Base-by-base conservation (phyloP, 2,888 invertebrate species). In the Trimorus sp. region DNA sequence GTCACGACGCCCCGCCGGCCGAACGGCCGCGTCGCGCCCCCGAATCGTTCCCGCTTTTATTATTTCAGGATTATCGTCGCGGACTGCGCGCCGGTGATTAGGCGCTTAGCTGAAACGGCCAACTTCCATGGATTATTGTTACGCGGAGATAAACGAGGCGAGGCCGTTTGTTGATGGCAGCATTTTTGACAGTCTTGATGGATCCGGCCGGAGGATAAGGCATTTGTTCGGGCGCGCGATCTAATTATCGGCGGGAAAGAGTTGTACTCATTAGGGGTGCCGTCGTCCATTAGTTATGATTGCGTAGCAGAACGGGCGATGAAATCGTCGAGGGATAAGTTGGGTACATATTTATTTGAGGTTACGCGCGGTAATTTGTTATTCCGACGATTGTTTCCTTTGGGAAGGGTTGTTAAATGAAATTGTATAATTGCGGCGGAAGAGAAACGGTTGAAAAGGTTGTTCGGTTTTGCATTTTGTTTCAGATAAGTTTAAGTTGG, bases 1-100 rank as follows among this genome's bases (percentile, higher is more conserved):
- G 89, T 91, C 90, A 91, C 89, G 89, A 82, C 74, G 77, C 74
- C 70, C 70, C 79, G 80, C 82, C 84, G 83, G 78, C 80, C 69
- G 60, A 73, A 81, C 74, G 76, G 77, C 68, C 56, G 68, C 77
- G 68, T 73, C 69, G 62, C 65, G 54, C 15, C 37, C 75, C 62
- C 36, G 75, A 78, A 26, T 69, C 74, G 74, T 82, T 74, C 63
- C 74, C 56, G 53, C 70, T 78, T 75, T 78, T 82, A 73, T 82
- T 82, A 69, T 78, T 77, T 66, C 60, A 66, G 82, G 78, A 82
- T 78, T 82, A 82, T 78, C 82, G 63, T 77, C 70, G 74, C 69
- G 78, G 38, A 74, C 70, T 74, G 66, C 65, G 15, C 60, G 11
- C 37, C 65, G 59, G 62, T 69, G 82, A 82, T 82, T 82, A 66